Base-by-base conservation (phyloP, 2,113 vertebrate genomes). In the Bambusicola thoracicus region DNA sequence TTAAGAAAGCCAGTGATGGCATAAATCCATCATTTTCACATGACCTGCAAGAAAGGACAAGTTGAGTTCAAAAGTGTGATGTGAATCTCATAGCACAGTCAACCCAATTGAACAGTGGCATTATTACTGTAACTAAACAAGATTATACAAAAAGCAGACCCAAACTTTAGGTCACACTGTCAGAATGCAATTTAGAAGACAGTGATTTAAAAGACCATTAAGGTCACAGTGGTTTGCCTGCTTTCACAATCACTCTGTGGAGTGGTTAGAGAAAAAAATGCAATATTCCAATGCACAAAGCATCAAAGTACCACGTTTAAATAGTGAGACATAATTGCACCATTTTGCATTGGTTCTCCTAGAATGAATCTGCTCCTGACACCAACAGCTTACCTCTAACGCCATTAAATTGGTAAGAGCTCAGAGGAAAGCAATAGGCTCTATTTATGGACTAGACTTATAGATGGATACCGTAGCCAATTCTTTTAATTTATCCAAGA, bases 151-250 rank as follows among this genome's bases (percentile, higher is more conserved):
- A 84, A 85, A 95, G 32, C 44, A 69, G 79, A 85, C 7, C 34
- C 68, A 85, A 94, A 92, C 87, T 79, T 76, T 63, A 89, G 72
- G 84, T 82, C 78, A 87, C 13, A 16, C 29, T 32, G 41, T 77
- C 6, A 13, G 46, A 83, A 76, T 67, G 51, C 19, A 69, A 86
- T 89, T 68, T 87, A 53, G 70, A 93, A 93, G 38, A 66, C 21
- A 85, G 55, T 24, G 79, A 94, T 43, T 19, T 36, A 70, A 61
- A 93, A 80, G 84, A 85, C 55, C 34, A 55, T 43, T 62, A 87
- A 24, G 61, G 76, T 85, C 81, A 87, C 1, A 0, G 78, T 43
- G 49, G 81, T 85, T 89, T 87, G 77, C 55, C 67, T 2, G 2
- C 66, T 58, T 85, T 48, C 53, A 92, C 27, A 74, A 51, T 81